Base-by-base conservation (phyloP, 2,888 invertebrate genomes). In the Creontiades dilutus region DNA sequence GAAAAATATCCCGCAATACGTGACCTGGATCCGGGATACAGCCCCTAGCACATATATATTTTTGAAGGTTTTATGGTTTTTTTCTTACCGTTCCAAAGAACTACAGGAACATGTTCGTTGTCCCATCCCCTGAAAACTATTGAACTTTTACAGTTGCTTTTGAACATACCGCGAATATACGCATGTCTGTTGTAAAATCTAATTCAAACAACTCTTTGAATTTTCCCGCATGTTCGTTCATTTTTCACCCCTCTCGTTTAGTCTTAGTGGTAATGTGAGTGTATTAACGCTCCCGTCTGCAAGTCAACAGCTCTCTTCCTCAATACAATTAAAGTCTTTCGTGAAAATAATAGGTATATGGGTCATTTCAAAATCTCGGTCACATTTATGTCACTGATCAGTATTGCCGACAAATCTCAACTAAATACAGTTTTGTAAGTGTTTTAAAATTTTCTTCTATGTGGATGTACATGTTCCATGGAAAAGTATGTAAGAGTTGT, bases 151-250 rank as follows among this genome's bases (percentile, higher is more conserved):
- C 23, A 23, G 52, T 23, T 12, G 23, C 68, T 23, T 68, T 68
- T 68, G 68, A 68, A 68, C 68, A 13, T 68, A 68, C 68, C 68
- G 27, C 68, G 23, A 68, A 68, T 68, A 4, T 68, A 27, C 68
- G 23, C 23, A 5, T 27, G 68, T 2, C 12, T 13, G 23, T 68
- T 23, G 68, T 68, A 68, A 68, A 68, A 23, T 23, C 68, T 68
- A 23, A 0, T 23, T 68, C 23, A 23, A 23, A 23, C 68, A 27
- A n/a, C 61, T 19, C 68, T 23, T 0, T 68, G 68, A 68, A 68
- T 23, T 68, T 23, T 9, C 27, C 13, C 68, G 68, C 13, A 52
- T 52, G 1, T 52, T 11, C 52, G 3, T 52, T 37, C 14, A 1
- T 11, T 52, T 52, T 52, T 52, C 52, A 48, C 52, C 52, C 11